A percentile compares a stretch with the other conserved stretches of the same genome.
These are phyloP conservation scores for Leptatherina wallacei DNA, from an alignment of 2,797 vertebrate genomes.

Conservation along the genomic window DNA sequence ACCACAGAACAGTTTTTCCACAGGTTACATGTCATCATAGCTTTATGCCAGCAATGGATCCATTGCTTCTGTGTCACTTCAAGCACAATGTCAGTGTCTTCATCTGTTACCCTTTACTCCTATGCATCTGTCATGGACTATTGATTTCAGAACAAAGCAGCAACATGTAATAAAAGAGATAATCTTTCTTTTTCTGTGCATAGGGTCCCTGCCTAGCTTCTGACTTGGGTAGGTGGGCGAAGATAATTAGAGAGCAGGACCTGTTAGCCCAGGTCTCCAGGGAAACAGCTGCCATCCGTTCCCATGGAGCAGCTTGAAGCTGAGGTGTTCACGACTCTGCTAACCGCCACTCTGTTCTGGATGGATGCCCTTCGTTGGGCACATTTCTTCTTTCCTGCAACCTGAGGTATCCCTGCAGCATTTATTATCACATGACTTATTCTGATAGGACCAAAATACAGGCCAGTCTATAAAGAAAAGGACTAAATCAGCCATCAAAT, in stretches of 20 bases:
- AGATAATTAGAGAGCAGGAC: slow-evolving; percentile 60
- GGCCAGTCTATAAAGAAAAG: slow-evolving; percentile 12
- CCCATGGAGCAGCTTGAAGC: slow-evolving; percentile 60
- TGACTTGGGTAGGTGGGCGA: slow-evolving; percentile 60
- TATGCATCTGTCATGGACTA: slow-evolving; percentile 13
- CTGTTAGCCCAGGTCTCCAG: slow-evolving; percentile 62
- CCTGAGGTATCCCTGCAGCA: slow-evolving; percentile 25
- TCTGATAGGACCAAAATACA: slow-evolving; percentile 6
- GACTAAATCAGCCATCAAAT: slow-evolving; percentile 2
- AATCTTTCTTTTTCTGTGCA: slow-evolving; percentile 26
- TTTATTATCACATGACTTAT: slow-evolving; percentile 15
- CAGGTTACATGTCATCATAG: slow-evolving; percentile 39
- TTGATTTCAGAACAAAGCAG: slow-evolving; percentile 35
- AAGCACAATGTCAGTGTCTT: slow-evolving; percentile 38
- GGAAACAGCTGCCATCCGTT: slow-evolving; percentile 66
- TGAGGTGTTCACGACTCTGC: slow-evolving; percentile 28
- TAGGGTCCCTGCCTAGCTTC: slow-evolving; percentile 36
- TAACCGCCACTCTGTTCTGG: slow-evolving; percentile 34
- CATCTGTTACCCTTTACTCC: slow-evolving; percentile 28
- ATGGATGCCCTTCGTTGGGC: slow-evolving; percentile 43
- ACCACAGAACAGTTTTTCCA: slow-evolving; percentile 18
- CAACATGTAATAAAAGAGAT: slow-evolving; percentile 29
- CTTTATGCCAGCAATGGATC: slow-evolving; percentile 27
- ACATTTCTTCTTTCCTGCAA: slow-evolving; percentile 30
- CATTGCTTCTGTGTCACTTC: slow-evolving; percentile 21